Evolutionary conservation across 2,888 invertebrate genomes (phyloP), one percentile per base, ranked within the genome.

Genomic region (Drosophila engyochracea): DNA sequence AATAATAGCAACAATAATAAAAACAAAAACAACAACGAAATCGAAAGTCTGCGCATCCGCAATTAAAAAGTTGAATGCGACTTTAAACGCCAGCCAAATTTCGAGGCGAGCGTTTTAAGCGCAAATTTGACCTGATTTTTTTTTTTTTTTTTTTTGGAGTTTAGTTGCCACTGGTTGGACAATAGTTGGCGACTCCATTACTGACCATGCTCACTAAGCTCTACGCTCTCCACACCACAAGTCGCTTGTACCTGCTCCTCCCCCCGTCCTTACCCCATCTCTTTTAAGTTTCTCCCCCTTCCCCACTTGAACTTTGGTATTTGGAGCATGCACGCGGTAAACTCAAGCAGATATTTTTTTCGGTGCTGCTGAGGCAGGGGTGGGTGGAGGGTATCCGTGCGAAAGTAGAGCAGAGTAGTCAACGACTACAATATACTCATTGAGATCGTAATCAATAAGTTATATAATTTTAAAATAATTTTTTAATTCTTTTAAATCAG

Each of bases 1-100:
- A 31, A 55, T n/a, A 63, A 6, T 52, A 60, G 61, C 53, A 53
- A 12, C 25, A 37, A 63, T 30, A 58, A 31, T 41, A 55, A 30
- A 0, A 30, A 25, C 41, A 67, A 57, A 74, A 85, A 30, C 2
- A 30, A 25, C 74, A 85, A 89, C 70, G 80, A 85, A 85, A 85
- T 90, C 88, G 85, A 85, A 90, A 85, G 90, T 85, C 90, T 82
- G 78, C 89, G 85, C 90, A 85, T 85, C 85, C 85, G 85, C 85
- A 90, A 85, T 85, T 85, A 90, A 85, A 87, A 78, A 71, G 61
- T 71, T 71, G 75, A 79, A 52, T 74, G 82, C 80, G 79, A 75
- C 80, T 80, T 70, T 74, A 80, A 79, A 79, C 70, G 78, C 79
- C 79, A 63, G 66, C 61, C 63, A 79, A 79, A 79, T 70, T 78